Evolutionary conservation across 2,797 vertebrate genomes (phyloP).

Genomic region (Crypturellus tataupa): DNA sequence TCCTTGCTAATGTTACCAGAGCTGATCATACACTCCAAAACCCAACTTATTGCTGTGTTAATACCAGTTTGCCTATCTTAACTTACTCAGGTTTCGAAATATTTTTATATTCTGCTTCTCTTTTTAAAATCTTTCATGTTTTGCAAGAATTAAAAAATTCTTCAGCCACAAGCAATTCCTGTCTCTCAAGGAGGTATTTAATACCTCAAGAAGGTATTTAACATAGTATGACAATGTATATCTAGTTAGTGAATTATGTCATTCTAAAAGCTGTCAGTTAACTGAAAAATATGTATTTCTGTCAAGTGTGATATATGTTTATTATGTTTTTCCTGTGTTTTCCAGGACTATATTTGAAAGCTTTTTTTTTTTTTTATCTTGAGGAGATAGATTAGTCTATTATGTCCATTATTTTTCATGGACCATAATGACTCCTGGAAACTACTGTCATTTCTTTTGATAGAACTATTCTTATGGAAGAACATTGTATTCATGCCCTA

Average conservation of each 20-base stretch:
- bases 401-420: neutral
- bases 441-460: neutral
- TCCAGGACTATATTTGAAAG: neutral
- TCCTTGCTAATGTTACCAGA: no score
- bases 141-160: neutral
- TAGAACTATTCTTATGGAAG: neutral
- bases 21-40: no score
- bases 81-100: neutral
- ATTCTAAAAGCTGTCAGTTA: neutral
- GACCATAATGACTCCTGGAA: neutral
- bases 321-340: neutral
- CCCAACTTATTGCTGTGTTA: no score
- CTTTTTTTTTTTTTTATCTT: neutral
- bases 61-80: no score
- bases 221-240: neutral
- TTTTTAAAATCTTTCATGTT: neutral
- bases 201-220: neutral
- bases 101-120: neutral
- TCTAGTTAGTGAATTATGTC: neutral
- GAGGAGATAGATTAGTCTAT: neutral
- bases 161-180: neutral
- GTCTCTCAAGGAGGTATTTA: neutral
- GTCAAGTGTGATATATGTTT: neutral
- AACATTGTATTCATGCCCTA: neutral
- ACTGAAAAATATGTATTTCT: neutral